These are phyloP conservation scores for Natrix natrix DNA, from an alignment of 2,797 vertebrate genomes.

Conservation along the genomic window DNA sequence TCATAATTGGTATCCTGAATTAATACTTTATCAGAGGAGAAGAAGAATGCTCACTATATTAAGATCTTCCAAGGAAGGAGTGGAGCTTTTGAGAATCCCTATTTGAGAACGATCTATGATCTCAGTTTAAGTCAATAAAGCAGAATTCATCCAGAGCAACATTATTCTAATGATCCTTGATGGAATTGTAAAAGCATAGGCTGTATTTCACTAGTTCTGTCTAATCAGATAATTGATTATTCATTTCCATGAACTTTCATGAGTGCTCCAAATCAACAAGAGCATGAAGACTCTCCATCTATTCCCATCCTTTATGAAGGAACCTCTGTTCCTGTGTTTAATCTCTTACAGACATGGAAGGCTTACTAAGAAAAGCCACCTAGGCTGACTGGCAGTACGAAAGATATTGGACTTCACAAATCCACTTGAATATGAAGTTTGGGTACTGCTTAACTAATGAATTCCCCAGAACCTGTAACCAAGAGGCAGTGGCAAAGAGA, in stretches of 20 bases:
- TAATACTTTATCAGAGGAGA: neutral
- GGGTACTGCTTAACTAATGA: neutral
- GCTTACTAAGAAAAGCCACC: neutral
- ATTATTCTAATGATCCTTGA: neutral
- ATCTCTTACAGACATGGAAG: neutral
- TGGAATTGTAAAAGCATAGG: neutral
- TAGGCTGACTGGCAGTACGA: neutral
- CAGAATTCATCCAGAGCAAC: neutral
- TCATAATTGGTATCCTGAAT: neutral
- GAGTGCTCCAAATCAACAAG: neutral
- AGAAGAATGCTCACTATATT: neutral
- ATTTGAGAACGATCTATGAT: neutral
- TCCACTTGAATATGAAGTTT: neutral
- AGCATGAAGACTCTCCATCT: neutral
- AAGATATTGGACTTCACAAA: neutral
- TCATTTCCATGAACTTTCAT: neutral
- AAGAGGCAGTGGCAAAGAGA: neutral
- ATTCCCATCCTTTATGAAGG: neutral
- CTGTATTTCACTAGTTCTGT: neutral
- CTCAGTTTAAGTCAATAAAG: neutral
- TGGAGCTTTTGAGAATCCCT: neutral
- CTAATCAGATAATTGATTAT: neutral
- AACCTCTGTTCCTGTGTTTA: neutral
- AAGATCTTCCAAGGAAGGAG: neutral
- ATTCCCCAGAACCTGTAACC: neutral